Conservation (phyloP, 2,113 vertebrate species). For the Motacilla tschutschensis region DNA sequence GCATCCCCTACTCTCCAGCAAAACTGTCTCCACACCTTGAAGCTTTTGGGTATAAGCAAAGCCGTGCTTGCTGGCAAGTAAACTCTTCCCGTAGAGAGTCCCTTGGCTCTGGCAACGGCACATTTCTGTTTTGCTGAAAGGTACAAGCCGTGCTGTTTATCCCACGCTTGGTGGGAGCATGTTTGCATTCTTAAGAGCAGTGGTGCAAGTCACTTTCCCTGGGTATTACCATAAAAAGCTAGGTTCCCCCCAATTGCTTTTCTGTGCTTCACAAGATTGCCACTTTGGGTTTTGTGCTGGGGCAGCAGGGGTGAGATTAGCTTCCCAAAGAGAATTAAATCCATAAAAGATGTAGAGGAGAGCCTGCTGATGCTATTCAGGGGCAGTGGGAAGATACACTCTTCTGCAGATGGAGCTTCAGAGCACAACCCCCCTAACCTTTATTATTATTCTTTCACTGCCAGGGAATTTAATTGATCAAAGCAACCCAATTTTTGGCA, state of each 20-base stretch:
- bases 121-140: slow-evolving; percentile 6
- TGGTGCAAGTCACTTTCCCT: slow-evolving; percentile 35
- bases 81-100: background rate
- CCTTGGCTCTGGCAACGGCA: rapidly evolving
- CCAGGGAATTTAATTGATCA: slow-evolving; percentile 59
- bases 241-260: slow-evolving; percentile 36
- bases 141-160: slow-evolving; percentile 20
- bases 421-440: background rate
- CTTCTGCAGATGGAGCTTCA: slow-evolving; percentile 29
- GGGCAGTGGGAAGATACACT: slow-evolving; percentile 43
- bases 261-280: slow-evolving; percentile 52
- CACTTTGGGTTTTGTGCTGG: slow-evolving; percentile 53
- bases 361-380: slow-evolving; percentile 55
- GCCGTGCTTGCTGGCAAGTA: rapidly evolving
- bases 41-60: background rate
- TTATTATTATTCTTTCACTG: slow-evolving; percentile 43
- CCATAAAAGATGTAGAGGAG: slow-evolving; percentile 32
- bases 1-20: background rate
- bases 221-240: slow-evolving; percentile 41
- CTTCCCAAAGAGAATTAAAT: slow-evolving; percentile 57
- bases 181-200: slow-evolving; percentile 47
- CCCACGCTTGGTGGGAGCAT: background rate
- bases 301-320: slow-evolving; percentile 55
- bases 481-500: slow-evolving; percentile 51
- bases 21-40: background rate